Base-by-base conservation (phyloP, 1,140 invertebrate genomes). In the Bathynomus jamesi region DNA sequence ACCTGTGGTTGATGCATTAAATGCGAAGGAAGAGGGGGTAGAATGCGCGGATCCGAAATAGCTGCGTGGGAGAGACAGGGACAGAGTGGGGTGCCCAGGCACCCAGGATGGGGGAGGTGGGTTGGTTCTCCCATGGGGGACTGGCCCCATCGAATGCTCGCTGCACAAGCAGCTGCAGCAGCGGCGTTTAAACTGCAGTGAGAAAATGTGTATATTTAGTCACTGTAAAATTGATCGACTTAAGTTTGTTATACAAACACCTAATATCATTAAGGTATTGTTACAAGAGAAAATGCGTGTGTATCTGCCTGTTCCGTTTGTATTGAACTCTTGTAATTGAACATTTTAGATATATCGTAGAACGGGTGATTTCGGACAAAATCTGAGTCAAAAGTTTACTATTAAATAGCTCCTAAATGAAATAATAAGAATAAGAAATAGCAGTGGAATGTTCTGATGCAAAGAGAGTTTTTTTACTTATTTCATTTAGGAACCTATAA, bases 21-120 rank as follows among this genome's bases (percentile, higher is more conserved):
- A 40, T 40, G n/a, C n/a, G 32, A 40, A 40, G 32, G 17, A 8
- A 40, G 17, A 8, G 40, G 30, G 5, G 29, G 25, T 62, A 62
- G 8, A n/a, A 72, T 17, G 8, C 66, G 17, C 29, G 46, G 24
- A 11, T 32, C 53, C 2, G n/a, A 29, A 11, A 46, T n/a, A 0
- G 27, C 30, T 3, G 24, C 66, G 17, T 72, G 71, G 13, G 60
- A 61, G 61, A 76, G 65, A 24, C 75, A 76, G 32, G 75, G 75
- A 24, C 75, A 76, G 7, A 76, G 61, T 17, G 70, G 69, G 1
- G 75, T 69, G 0, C 75, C 75, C 65, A 76, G 69, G 21, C 75
- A 76, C 17, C 75, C 75, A 1, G 72, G 70, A 62, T 76, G 75
- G 13, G 61, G 61, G 4, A 70, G 29, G 66, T 46, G 61, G 27